Evolutionary conservation across 2,797 vertebrate genomes (phyloP), one percentile per base, ranked within the genome.

Genomic region (Oryzias dopingdopingensis): DNA sequence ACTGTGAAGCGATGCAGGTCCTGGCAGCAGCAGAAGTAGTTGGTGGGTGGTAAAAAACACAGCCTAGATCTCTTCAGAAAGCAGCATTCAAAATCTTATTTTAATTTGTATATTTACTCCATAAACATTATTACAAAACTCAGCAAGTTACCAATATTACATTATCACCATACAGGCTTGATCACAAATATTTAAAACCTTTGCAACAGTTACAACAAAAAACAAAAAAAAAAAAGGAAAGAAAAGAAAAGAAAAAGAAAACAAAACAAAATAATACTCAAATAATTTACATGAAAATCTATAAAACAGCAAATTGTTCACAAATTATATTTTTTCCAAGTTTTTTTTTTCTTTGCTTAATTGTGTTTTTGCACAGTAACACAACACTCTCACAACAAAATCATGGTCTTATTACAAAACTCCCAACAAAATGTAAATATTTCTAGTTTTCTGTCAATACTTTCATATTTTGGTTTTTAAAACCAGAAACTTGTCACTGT

Each of bases 41-140:
- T 14, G 26, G 42, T 76, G 64, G 69, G 67, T 4, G 72, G 65
- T 74, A 84, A 86, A 85, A 85, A 91, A 89, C 64, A 89, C 85
- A 91, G 80, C 74, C 80, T 76, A 84, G 86, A 77, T 80, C 90
- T 87, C 90, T 92, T 91, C 90, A 92, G 93, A 93, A 96, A 88
- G 93, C 91, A 94, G 95, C 95, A 95, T 97, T 96, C 95, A 97
- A 98, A 95, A 96, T 95, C 93, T 93, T 92, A 94, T 96, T 96
- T 96, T 75, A 95, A 94, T 93, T 95, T 95, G 94, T 96, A 98
- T 98, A 98, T 98, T 98, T 97, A 96, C 96, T 99, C 95, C 96
- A 98, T 98, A 98, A 98, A 98, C 96, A 98, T 96, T 97, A 95
- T 98, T 98, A 97, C 97, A 98, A 98, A 99, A 97, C 95, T 98